A percentile compares a stretch with the other conserved stretches of the same genome.
Conservation (phyloP, 2,888 invertebrate genomes). For the Dasysyrphus tricinctus region DNA sequence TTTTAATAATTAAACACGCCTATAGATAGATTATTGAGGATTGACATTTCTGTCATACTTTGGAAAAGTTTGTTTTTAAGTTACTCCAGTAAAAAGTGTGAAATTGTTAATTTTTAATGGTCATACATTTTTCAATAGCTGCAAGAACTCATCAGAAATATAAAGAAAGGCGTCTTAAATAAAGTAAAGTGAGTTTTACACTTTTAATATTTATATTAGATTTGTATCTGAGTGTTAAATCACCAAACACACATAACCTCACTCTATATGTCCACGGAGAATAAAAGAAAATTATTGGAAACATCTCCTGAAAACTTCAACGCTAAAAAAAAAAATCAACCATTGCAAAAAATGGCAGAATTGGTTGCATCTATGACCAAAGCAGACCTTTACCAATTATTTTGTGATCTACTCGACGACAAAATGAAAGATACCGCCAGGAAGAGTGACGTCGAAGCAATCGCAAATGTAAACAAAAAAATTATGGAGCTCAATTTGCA, state of each 20-base stretch:
- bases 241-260: not conserved
- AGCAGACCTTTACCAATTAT: not conserved
- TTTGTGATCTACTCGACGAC: not conserved
- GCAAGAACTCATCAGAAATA: too few relatives aligned
- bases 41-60: too few relatives aligned
- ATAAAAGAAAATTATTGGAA: not conserved
- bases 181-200: not conserved
- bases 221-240: not conserved
- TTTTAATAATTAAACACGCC: too few relatives aligned
- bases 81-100: too few relatives aligned
- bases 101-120: too few relatives aligned
- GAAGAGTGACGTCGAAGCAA: not conserved
- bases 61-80: too few relatives aligned
- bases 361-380: not conserved
- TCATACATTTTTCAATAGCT: too few relatives aligned
- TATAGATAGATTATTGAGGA: too few relatives aligned
- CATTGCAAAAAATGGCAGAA: not conserved
- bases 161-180: too few relatives aligned
- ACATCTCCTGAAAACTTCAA: not conserved
- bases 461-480: not conserved
- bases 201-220: not conserved
- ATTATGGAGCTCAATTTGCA: not conserved
- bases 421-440: not conserved
- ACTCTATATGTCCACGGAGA: not conserved
- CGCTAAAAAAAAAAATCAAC: not conserved